Conservation (phyloP, 2,888 invertebrate species). For the Dendrolimus houi region DNA sequence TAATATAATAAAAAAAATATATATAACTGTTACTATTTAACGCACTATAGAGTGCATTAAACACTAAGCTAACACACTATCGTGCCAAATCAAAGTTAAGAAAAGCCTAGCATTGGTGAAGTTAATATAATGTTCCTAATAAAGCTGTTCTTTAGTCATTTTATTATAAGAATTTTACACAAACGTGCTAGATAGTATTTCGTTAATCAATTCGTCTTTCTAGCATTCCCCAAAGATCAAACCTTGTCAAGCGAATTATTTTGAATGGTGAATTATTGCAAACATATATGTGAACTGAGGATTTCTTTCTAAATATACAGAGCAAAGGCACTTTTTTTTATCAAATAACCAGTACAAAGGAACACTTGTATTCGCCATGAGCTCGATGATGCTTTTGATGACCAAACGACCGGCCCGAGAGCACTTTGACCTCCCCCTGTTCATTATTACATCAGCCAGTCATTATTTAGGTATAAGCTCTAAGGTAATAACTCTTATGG, state of each 20-base stretch:
- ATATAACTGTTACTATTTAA: no score
- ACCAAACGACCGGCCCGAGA: slow-evolving; percentile 39
- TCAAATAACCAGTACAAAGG: slow-evolving; percentile 25
- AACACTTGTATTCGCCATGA: slow-evolving; percentile 20
- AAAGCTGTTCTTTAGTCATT: no score
- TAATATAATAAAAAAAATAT: no score
- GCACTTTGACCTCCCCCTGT: slow-evolving; percentile 31
- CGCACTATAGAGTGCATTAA: no score
- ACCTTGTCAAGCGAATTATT: background rate
- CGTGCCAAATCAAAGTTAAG: no score
- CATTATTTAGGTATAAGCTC: slow-evolving; percentile 3
- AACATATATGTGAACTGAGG: slow-evolving; percentile 22
- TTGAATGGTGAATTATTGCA: slow-evolving; percentile 2
- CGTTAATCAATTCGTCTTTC: no score
- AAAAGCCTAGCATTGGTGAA: no score
- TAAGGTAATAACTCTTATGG: background rate
- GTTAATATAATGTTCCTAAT: no score
- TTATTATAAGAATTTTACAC: no score
- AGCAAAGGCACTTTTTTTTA: slow-evolving; percentile 22
- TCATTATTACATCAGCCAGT: slow-evolving; percentile 23
- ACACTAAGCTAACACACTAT: no score
- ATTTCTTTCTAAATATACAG: slow-evolving; percentile 20
- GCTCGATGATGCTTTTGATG: slow-evolving; percentile 37
- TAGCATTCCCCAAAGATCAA: no score
- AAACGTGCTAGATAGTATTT: no score